Evolutionary conservation across 2,113 vertebrate species (phyloP).

Genomic region (Alligator mississippiensis): DNA sequence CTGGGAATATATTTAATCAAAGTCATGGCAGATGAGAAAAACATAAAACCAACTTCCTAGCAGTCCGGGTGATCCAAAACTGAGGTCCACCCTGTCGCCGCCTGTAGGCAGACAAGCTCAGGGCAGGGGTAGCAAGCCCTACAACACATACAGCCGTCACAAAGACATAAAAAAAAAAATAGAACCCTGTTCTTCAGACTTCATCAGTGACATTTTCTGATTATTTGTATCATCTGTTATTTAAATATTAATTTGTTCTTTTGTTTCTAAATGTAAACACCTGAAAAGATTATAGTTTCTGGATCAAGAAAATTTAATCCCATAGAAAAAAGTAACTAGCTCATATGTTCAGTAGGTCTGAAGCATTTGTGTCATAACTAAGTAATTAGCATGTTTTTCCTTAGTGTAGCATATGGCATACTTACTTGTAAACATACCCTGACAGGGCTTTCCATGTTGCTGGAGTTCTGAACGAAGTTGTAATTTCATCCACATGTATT

Average conservation of each 20-base stretch:
- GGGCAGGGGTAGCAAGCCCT: no score
- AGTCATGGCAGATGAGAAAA: no score
- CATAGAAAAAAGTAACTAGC: conserved; percentile 6
- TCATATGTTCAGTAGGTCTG: conserved; percentile 49
- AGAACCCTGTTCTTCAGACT: not conserved
- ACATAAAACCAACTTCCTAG: no score
- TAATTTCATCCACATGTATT: conserved; percentile 22
- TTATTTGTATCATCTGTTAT: not conserved
- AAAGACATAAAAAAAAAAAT: not conserved
- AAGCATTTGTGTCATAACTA: conserved; percentile 44
- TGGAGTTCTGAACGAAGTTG: conserved; percentile 55
- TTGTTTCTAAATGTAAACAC: conserved; percentile 11
- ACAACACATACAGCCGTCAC: no score
- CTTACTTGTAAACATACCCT: conserved; percentile 63
- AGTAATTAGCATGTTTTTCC: conserved; percentile 57
- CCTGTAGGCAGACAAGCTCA: no score
- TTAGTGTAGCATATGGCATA: conserved; percentile 54
- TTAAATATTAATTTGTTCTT: not conserved
- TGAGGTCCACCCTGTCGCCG: no score
- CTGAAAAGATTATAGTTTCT: conserved; percentile 28
- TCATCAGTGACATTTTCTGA: not conserved
- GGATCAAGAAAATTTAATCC: not conserved
- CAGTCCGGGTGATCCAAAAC: no score
- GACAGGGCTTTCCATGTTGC: conserved; percentile 50
- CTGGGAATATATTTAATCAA: no score